Evolutionary conservation across 2,113 vertebrate species (phyloP).

Genomic region (Aegotheles bennettii): DNA sequence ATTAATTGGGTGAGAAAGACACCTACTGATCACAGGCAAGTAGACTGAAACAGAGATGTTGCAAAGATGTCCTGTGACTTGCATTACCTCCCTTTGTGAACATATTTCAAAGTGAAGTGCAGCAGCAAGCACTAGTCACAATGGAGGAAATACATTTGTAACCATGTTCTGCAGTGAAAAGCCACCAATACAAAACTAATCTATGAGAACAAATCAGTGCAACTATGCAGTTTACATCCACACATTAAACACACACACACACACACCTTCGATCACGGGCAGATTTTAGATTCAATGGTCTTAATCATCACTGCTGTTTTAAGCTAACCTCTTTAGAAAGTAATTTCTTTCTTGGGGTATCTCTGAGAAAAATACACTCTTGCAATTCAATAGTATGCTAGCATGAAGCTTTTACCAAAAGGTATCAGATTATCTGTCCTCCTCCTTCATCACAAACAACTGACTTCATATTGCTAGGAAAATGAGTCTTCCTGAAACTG

Average conservation of each 20-base stretch:
- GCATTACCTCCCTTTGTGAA: not conserved
- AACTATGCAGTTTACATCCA: not conserved
- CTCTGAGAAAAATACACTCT: not conserved
- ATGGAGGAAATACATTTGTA: not conserved
- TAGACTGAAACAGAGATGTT: not conserved
- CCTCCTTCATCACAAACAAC: not conserved
- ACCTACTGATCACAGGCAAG: not conserved
- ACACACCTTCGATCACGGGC: not conserved
- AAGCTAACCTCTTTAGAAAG: not conserved
- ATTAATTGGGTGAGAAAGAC: not conserved
- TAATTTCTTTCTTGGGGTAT: not conserved
- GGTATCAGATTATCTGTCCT: not conserved
- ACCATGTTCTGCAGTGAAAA: not conserved
- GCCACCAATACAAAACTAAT: not conserved
- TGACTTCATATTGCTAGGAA: not conserved
- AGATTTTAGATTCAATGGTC: not conserved
- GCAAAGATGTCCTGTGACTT: not conserved
- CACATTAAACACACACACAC: not conserved
- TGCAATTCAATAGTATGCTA: not conserved
- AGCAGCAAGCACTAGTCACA: not conserved
- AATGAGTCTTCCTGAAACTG: not conserved
- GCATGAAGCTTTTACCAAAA: not conserved
- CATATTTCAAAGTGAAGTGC: not conserved
- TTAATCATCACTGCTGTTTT: not conserved
- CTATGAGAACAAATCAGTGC: not conserved